phyloP scores from a whole-genome alignment of 53 echinoderm and acorn worm genomes.

The Temnopleurus reevesii region DNA sequence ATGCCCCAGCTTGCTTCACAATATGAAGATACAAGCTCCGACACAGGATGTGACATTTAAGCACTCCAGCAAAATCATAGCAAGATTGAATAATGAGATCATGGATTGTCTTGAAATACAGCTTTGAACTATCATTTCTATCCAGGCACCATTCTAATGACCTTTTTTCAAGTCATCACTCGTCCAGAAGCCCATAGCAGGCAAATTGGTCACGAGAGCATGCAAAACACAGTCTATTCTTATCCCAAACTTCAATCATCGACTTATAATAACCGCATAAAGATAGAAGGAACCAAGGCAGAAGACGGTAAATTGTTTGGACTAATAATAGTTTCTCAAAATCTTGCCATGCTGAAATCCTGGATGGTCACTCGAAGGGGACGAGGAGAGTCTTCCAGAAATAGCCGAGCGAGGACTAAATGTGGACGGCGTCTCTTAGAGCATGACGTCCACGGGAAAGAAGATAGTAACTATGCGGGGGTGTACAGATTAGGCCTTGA shows the following conservation, averaged over 20 bases:
- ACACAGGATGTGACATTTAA: too few relatives aligned
- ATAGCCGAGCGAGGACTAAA: slow-evolving; percentile 35
- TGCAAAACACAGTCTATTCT: neutral
- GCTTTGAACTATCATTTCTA: neutral
- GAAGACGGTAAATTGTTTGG: slow-evolving; percentile 2
- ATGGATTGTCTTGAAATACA: too few relatives aligned
- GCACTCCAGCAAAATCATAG: too few relatives aligned
- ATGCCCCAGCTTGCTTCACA: too few relatives aligned
- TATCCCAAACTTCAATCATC: slow-evolving; percentile 3
- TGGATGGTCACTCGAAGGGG: slow-evolving; percentile 27
- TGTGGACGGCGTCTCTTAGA: neutral
- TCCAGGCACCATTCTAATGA: neutral
- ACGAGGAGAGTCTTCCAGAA: slow-evolving; percentile 28
- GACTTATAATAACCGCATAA: neutral
- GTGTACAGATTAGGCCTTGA: slow-evolving; percentile 27
- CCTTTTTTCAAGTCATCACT: neutral
- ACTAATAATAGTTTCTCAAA: slow-evolving; percentile 1
- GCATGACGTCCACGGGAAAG: slow-evolving; percentile 56
- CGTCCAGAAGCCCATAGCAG: neutral
- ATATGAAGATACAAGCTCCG: too few relatives aligned
- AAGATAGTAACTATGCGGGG: slow-evolving; percentile 53
- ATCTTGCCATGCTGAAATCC: slow-evolving; percentile 1
- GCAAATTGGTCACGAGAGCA: neutral
- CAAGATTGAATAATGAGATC: too few relatives aligned
- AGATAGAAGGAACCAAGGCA: slow-evolving; percentile 1